Evolutionary conservation across 1,140 invertebrate genomes (phyloP), one percentile per base, ranked within the genome.

Genomic region (Meloidogyne exigua): DNA sequence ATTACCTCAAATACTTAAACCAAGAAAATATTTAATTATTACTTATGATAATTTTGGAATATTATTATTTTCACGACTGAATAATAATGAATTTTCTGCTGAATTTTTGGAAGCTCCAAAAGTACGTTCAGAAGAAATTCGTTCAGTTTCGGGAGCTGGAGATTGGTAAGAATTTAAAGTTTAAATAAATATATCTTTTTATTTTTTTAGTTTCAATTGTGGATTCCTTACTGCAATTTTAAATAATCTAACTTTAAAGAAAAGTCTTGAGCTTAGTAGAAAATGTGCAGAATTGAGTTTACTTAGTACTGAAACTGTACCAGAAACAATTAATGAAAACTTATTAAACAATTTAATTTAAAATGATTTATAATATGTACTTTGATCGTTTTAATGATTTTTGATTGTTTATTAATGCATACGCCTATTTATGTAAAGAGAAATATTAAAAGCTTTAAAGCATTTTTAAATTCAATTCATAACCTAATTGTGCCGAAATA

Each of bases 111-210:
- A 69, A 13, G 77, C 76, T 49, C 69, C 75, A n/a, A 21, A 72
- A 42, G 70, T 83, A 5, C 32, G 26, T 36, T 21, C 74, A 10
- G 42, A 77, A 67, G 32, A 77, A n/a, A 74, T 83, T 75, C 78
- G 84, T 25, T 85, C 81, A n/a, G 83, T 81, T 39, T 83, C 82
- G 13, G 82, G 82, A 23, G 82, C 80, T 36, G 82, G 82, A 11
- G 83, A 83, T 75, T 84, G 81, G 78, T 79, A 26, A 74, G 9
- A 32, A 62, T 25, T 74, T 39, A 18, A 13, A 36, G 12, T 23
- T 73, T 75, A n/a, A n/a, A n/a, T 49, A 11, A 57, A 15, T 76
- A 21, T 49, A n/a, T 15, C 9, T n/a, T 62, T 79, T 81, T 65
- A n/a, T 15, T 18, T n/a, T 62, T 79, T 81, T 49, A 80, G 79